Evolutionary conservation across 2,113 vertebrate genomes (phyloP), one percentile per base, ranked within the genome.

Genomic region (Zootoca vivipara): DNA sequence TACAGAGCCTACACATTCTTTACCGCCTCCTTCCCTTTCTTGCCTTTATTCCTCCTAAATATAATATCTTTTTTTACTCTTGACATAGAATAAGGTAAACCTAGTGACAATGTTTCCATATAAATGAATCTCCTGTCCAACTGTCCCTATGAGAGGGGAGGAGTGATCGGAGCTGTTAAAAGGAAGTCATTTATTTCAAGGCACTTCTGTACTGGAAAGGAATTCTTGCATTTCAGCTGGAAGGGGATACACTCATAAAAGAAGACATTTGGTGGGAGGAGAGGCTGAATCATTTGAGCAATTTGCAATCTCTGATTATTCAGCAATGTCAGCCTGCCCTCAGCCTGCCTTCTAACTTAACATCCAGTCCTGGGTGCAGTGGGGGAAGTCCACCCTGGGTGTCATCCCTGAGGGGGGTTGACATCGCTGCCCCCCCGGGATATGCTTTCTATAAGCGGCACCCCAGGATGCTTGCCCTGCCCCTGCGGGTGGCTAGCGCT

Each of bases 1-100:
- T 92, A 92, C 67, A 73, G 18, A 7, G 70, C 89, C 93, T 91
- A 82, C 91, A 91, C 58, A 88, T 91, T 87, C 93, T 73, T 62
- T 85, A 4, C 70, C n/a, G 24, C 13, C 24, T 62, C 16, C 4
- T 7, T 46, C 2, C 75, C 62, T 7, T 58, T 82, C 38, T 81
- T 67, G n/a, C 35, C 42, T 33, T 85, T 84, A 88, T 89, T 92
- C 82, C 77, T 72, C 13, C 18, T 83, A 86, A 87, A 87, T 42
- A 62, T 35, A 75, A 75, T 2, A 52, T 82, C 28, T 52, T 64
- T 58, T 77, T 78, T 87, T 74, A 33, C 64, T 74, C 35, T 42
- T 30, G 70, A 35, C 12, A 33, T 64, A 46, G 46, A 65, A 82
- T 65, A 82, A 82, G 77, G 79, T 74, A 79, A 52, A 46, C 58